Percentiles rank a stretch among this genome's conserved stretches.
Evolutionary conservation across 2,797 vertebrate genomes (phyloP).

Genomic region (Merluccius polli): DNA sequence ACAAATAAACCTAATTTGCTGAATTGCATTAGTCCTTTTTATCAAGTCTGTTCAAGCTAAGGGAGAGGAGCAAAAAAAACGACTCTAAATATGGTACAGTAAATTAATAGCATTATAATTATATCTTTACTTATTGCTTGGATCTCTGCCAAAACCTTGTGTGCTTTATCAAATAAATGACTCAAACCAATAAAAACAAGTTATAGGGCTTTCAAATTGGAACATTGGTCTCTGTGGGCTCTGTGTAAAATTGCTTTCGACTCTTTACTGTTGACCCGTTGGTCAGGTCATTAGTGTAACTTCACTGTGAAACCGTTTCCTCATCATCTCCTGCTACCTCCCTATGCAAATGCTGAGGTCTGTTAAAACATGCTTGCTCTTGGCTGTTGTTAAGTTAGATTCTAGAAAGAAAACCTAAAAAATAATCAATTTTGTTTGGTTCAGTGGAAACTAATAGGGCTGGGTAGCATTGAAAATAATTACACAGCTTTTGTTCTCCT

Average conservation of each 20-base stretch:
- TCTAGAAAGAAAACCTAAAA: neutral
- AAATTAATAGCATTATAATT: conserved; percentile 63
- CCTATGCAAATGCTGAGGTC: conserved; percentile 40
- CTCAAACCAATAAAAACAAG: conserved; percentile 62
- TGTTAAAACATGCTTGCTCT: conserved; percentile 21
- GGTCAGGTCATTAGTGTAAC: conserved; percentile 64
- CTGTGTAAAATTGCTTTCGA: conserved; percentile 73
- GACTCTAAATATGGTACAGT: conserved; percentile 59
- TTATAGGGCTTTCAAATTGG: conserved; percentile 60
- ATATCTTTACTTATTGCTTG: conserved; percentile 21
- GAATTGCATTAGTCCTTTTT: conserved; percentile 35
- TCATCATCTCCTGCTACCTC: conserved; percentile 32
- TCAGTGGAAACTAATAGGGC: conserved; percentile 16
- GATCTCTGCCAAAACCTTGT: conserved; percentile 35
- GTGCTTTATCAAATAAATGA: conserved; percentile 61
- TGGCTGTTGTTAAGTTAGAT: neutral
- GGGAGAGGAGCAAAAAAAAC: conserved; percentile 12
- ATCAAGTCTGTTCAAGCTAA: conserved; percentile 37
- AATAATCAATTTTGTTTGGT: neutral
- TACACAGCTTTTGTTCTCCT: conserved; percentile 1
- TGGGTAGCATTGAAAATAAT: conserved; percentile 3
- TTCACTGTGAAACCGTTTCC: conserved; percentile 52
- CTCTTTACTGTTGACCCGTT: conserved; percentile 58
- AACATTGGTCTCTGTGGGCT: conserved; percentile 57
- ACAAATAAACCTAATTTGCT: conserved; percentile 19